Conservation (phyloP, 2,113 vertebrate genomes). For the Motacilla alba region DNA sequence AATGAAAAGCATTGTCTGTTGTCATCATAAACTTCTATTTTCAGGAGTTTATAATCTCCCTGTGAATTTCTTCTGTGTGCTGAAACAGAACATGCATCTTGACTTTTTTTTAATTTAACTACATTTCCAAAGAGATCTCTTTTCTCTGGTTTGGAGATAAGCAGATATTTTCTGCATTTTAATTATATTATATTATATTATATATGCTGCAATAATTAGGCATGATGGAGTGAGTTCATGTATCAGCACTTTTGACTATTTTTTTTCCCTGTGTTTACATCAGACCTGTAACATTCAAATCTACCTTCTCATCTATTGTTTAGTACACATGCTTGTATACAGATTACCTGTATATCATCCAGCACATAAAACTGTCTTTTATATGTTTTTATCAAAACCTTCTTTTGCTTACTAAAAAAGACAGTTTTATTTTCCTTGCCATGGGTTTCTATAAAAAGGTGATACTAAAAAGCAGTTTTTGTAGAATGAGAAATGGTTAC, state of each 20-base stretch:
- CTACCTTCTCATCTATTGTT: conserved; percentile 13
- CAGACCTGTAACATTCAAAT: conserved; percentile 2
- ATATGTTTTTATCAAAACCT: conserved; percentile 28
- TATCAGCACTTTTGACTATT: conserved; percentile 55
- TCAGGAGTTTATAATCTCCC: conserved; percentile 12
- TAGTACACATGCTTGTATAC: conserved; percentile 45
- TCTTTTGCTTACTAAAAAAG: conserved; percentile 61
- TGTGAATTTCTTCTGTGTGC: not conserved
- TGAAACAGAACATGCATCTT: not conserved
- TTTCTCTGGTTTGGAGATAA: conserved; percentile 38
- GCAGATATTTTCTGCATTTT: not conserved
- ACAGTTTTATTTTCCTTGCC: conserved; percentile 33
- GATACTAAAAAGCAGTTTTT: conserved; percentile 42
- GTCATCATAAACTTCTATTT: conserved; percentile 2
- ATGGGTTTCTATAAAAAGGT: conserved; percentile 28
- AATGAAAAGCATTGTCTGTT: not conserved
- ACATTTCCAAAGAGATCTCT: conserved; percentile 68
- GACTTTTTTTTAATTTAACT: conserved; percentile 3
- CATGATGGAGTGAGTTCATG: conserved; percentile 25
- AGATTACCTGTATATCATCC: conserved; percentile 51
- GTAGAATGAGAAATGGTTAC: conserved; percentile 6
- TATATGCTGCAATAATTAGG: conserved; percentile 65
- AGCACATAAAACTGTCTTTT: conserved; percentile 58
- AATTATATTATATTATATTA: conserved; percentile 11
- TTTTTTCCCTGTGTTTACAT: conserved; percentile 50